Evolutionary conservation across 2,888 invertebrate species (phyloP), one percentile per base, ranked within the genome.

Genomic region (Chloromyia formosa): DNA sequence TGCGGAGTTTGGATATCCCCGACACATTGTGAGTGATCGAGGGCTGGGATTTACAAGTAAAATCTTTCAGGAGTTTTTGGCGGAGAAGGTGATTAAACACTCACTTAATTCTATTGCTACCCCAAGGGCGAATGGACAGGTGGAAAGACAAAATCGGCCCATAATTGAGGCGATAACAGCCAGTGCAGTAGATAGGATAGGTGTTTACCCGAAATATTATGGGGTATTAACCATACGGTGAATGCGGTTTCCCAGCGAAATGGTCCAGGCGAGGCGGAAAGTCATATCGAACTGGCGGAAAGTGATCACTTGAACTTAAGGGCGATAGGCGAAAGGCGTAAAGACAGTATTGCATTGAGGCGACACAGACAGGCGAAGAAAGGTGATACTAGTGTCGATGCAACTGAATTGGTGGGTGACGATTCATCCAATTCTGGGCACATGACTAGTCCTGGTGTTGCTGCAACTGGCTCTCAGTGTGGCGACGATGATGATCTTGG

Each of bases 141-240:
- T 27, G 74, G 64, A 74, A n/a, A n/a, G n/a, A n/a, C n/a, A n/a
- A n/a, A n/a, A n/a, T n/a, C n/a, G n/a, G n/a, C n/a, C n/a, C n/a
- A n/a, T n/a, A n/a, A n/a, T n/a, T n/a, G n/a, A n/a, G n/a, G n/a
- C n/a, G n/a, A n/a, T n/a, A n/a, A n/a, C 64, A n/a, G 56, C 64
- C 5, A 16, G 56, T 62, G 40, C 49, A 1, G 40, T 5, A 18
- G 74, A 74, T 74, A 64, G 64, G 74, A 74, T 54, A 10, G 40
- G 12, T 14, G 45, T 45, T 42, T 64, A 2, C 42, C 53, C 35
- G 23, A 45, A 40, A 74, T 74, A 10, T 64, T 53, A 54, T 74
- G 74, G 74, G 53, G 49, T 12, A 27, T 74, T 18, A 74, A 74
- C 42, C 35, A 54, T 20, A 74, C 64, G 4, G n/a, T n/a, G n/a